A percentile compares a stretch with the other conserved stretches of the same genome.
phyloP scores from a whole-genome alignment of 1,140 invertebrate genomes.

The Limonius californicus region DNA sequence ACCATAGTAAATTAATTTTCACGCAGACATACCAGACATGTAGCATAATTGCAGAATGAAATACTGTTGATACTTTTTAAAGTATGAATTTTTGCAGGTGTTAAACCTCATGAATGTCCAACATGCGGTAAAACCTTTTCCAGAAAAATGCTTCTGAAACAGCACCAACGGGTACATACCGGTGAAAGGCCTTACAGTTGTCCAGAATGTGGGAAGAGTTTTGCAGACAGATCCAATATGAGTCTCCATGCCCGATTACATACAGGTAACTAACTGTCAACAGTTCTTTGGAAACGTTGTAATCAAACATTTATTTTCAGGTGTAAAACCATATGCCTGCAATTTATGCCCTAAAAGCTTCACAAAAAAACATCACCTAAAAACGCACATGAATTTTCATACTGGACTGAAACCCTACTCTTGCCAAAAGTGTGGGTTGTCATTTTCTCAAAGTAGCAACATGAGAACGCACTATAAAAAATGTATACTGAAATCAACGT shows the following conservation, averaged over 20 bases:
- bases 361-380: slow-evolving; percentile 79
- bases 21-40: too few relatives aligned
- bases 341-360: slow-evolving; percentile 81
- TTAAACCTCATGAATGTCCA: slow-evolving; percentile 81
- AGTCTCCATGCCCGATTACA: slow-evolving; percentile 74
- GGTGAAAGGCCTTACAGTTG: slow-evolving; percentile 74
- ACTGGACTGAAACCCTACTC: slow-evolving; percentile 73
- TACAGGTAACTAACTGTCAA: slow-evolving; percentile 55
- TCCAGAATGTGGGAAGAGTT: slow-evolving; percentile 65
- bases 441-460: slow-evolving; percentile 75
- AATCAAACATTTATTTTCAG: slow-evolving; percentile 52
- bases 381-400: slow-evolving; percentile 81
- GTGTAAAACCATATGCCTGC: slow-evolving; percentile 84
- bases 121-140: slow-evolving; percentile 85
- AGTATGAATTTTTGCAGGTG: slow-evolving; percentile 54
- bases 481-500: slow-evolving; percentile 48
- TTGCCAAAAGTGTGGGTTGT: slow-evolving; percentile 66
- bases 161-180: slow-evolving; percentile 72
- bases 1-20: too few relatives aligned
- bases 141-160: slow-evolving; percentile 74
- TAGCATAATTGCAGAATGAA: too few relatives aligned
- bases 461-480: slow-evolving; percentile 76
- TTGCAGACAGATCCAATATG: slow-evolving; percentile 81
- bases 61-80: slow-evolving; percentile 9
- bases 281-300: too few relatives aligned